A percentile compares a stretch with the other conserved stretches of the same genome.
Evolutionary conservation across 2,888 invertebrate genomes (phyloP).

Genomic region (Ditylenchus weischeri): DNA sequence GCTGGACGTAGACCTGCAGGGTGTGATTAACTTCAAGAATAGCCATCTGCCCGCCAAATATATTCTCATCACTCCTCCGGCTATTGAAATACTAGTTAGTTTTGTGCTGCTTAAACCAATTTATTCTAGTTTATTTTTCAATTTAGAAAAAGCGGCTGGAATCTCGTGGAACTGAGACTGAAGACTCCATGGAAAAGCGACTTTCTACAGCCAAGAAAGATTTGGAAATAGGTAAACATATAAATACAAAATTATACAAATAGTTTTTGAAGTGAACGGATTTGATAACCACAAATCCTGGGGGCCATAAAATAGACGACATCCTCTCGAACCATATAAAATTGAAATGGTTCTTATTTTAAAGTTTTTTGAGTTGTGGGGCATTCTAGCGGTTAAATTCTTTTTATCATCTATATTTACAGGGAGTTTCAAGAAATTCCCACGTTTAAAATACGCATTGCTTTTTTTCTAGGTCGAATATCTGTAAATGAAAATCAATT

Average conservation of each 20-base stretch:
- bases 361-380: too few species aligned
- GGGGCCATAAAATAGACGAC: too few species aligned
- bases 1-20: constrained; percentile 89
- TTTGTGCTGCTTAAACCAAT: constrained; percentile 2
- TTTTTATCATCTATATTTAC: too few species aligned
- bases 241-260: background rate
- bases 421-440: too few species aligned
- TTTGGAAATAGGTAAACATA: constrained; percentile 62
- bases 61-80: constrained; percentile 86
- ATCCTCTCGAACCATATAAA: too few species aligned
- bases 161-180: constrained; percentile 82
- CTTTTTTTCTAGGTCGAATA: too few species aligned
- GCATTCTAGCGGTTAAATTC: too few species aligned
- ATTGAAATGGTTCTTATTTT: too few species aligned
- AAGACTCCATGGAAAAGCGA: constrained; percentile 76
- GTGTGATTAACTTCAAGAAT: constrained; percentile 79
- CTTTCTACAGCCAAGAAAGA: constrained; percentile 76
- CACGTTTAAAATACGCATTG: too few species aligned
- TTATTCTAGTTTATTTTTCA: background rate
- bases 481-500: too few species aligned
- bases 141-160: constrained; percentile 61
- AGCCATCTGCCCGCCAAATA: constrained; percentile 73
- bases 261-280: background rate
- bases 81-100: constrained; percentile 43
- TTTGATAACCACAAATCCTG: background rate